Percentiles rank a stretch among this genome's conserved stretches.
These are phyloP conservation scores for Neria commutata DNA, from an alignment of 2,888 invertebrate genomes.

Conservation along the genomic window DNA sequence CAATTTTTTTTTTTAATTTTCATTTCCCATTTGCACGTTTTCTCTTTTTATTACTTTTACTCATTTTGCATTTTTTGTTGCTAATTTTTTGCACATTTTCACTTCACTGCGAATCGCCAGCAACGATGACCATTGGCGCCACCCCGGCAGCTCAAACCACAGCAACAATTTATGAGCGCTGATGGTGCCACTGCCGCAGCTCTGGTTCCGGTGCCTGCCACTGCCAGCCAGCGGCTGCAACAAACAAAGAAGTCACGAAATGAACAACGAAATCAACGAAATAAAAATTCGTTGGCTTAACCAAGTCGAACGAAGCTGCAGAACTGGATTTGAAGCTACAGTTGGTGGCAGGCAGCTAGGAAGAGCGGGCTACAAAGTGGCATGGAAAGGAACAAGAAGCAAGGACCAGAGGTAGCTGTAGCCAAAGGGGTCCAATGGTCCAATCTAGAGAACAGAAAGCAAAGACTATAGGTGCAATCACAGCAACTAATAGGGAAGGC, in stretches of 20 bases:
- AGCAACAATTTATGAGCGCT: constrained; percentile 24
- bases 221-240: constrained; percentile 12
- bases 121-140: constrained; percentile 33
- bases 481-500: no score
- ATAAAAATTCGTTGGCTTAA: constrained; percentile 18
- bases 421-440: no score
- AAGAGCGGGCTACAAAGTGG: no score
- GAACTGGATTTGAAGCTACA: background rate
- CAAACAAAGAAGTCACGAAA: constrained; percentile 26
- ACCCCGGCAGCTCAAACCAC: constrained; percentile 22
- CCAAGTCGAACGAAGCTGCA: background rate
- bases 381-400: no score
- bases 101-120: no score
- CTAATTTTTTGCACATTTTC: no score
- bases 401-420: no score
- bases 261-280: constrained; percentile 22
- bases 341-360: no score
- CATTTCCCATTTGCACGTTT: background rate
- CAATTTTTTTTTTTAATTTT: background rate
- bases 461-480: no score
- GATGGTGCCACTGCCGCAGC: background rate
- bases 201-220: constrained; percentile 9
- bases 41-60: background rate
- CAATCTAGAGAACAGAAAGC: no score
- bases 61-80: constrained; percentile 5